A percentile compares a stretch with the other conserved stretches of the same genome.
Conservation (phyloP, 1,140 invertebrate genomes). For the Orussus abietinus region DNA sequence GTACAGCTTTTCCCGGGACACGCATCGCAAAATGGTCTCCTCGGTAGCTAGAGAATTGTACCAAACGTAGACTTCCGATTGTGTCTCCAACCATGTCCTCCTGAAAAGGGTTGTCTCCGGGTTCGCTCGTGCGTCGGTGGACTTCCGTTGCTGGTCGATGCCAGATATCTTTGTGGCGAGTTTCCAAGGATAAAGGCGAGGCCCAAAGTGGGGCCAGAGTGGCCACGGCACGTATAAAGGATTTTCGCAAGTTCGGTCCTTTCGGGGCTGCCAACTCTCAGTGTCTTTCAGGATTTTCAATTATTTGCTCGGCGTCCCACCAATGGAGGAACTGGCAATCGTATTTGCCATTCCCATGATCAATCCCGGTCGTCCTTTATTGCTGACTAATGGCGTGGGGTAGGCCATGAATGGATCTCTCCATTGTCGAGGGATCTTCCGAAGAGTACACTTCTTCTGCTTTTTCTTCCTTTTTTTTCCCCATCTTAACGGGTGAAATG, state of each 20-base stretch:
- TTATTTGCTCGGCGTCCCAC: constrained; percentile 27
- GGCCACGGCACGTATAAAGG: constrained; percentile 22
- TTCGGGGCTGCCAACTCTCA: constrained; percentile 18
- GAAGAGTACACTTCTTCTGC: constrained; percentile 39
- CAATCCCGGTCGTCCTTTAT: constrained; percentile 35
- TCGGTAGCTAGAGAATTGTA: too few relatives aligned
- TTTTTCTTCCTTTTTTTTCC: too few relatives aligned
- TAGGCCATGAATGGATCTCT: constrained; percentile 35
- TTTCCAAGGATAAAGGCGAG: too few relatives aligned
- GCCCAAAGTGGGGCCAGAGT: too few relatives aligned
- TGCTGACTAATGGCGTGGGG: constrained; percentile 39
- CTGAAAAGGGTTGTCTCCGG: constrained; percentile 7
- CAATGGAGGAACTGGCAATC: constrained; percentile 27
- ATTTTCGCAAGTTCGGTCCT: constrained; percentile 36
- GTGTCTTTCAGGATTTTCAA: constrained; percentile 20
- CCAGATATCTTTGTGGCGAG: constrained; percentile 7
- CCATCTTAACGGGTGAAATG: constrained; percentile 47
- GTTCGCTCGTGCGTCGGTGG: too few relatives aligned
- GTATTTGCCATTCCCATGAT: constrained; percentile 51
- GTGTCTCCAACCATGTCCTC: too few relatives aligned
- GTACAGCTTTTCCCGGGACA: too few relatives aligned
- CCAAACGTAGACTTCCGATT: too few relatives aligned
- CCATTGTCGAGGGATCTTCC: constrained; percentile 29
- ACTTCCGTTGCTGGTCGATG: constrained; percentile 4
- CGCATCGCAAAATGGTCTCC: too few relatives aligned